Conservation (phyloP, 2,113 vertebrate genomes). For the Hippocampus barbouri region DNA sequence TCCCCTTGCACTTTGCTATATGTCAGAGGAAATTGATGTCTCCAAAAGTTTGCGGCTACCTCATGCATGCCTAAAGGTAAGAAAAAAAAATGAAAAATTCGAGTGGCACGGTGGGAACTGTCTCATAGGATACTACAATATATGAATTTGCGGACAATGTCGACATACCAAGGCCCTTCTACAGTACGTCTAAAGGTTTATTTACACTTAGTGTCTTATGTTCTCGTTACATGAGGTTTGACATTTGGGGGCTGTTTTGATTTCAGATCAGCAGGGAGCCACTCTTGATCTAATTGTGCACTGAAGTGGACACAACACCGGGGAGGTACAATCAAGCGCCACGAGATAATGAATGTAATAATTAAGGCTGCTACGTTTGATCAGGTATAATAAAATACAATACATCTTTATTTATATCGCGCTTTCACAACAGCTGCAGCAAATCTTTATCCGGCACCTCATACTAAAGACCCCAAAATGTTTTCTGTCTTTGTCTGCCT, state of each 20-base stretch:
- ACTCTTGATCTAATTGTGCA: slow-evolving; percentile 1
- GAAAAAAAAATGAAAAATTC: slow-evolving; percentile 21
- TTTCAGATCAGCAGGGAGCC: slow-evolving; percentile 1
- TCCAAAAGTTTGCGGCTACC: slow-evolving; percentile 45
- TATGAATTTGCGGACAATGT: not conserved
- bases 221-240: not conserved
- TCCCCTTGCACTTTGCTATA: slow-evolving; percentile 57
- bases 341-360: not conserved
- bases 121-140: not conserved
- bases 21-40: slow-evolving; percentile 61
- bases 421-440: no score
- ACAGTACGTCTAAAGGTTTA: not conserved
- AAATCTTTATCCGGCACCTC: not conserved
- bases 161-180: not conserved
- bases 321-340: not conserved
- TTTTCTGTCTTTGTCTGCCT: not conserved
- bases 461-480: not conserved
- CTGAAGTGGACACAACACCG: not conserved
- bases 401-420: no score
- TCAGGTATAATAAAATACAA: not conserved
- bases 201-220: not conserved
- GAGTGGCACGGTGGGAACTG: not conserved
- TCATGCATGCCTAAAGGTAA: slow-evolving; percentile 7
- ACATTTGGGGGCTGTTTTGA: slow-evolving; percentile 7
- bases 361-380: not conserved